phyloP scores from a whole-genome alignment of 1,140 invertebrate species.

The Hesperophylax magnus region DNA sequence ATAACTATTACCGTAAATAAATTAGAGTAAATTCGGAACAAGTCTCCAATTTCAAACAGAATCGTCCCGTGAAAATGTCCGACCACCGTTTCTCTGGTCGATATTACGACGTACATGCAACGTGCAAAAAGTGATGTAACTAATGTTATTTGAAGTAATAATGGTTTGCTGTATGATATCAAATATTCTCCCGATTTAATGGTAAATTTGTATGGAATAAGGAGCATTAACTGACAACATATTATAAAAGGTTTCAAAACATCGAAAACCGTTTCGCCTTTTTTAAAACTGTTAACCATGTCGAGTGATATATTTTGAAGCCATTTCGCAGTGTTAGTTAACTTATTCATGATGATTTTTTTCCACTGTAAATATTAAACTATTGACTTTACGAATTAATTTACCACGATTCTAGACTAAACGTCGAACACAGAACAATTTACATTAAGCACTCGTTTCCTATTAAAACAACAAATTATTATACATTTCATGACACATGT shows the following conservation, averaged over 20 bases:
- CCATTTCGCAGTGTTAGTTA: too few relatives aligned
- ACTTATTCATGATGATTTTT: too few relatives aligned
- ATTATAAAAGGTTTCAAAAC: background rate
- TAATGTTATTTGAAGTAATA: background rate
- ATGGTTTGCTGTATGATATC: background rate
- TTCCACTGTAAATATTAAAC: too few relatives aligned
- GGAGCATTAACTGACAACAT: background rate
- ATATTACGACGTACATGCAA: background rate
- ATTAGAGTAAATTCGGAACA: constrained; percentile 20
- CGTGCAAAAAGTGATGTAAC: background rate
- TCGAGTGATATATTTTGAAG: too few relatives aligned
- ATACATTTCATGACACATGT: too few relatives aligned
- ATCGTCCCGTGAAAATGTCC: constrained; percentile 12
- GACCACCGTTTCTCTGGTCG: background rate
- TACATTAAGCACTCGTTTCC: too few relatives aligned
- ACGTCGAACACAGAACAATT: too few relatives aligned
- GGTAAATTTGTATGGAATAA: background rate
- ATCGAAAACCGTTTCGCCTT: background rate
- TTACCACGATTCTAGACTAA: too few relatives aligned
- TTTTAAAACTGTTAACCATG: too few relatives aligned
- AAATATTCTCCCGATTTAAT: background rate
- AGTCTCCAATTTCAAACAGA: background rate
- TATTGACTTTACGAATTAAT: too few relatives aligned
- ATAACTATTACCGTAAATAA: background rate
- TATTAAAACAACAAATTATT: too few relatives aligned